Base-by-base conservation (phyloP, 2,888 invertebrate species). In the Trachelus tabidus region DNA sequence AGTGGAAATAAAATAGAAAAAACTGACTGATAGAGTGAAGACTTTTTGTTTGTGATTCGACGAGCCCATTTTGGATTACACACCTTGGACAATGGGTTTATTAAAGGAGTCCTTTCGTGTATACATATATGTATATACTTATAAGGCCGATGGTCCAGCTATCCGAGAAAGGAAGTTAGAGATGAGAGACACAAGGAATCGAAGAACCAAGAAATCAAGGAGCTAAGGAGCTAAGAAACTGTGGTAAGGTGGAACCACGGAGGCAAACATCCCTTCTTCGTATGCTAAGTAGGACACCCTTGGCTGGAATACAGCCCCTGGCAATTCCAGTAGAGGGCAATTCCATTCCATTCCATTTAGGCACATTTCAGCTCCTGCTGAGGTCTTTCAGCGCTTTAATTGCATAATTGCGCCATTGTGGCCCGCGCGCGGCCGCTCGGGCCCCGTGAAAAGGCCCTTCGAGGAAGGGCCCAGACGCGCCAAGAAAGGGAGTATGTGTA, bases 401-500 rank as follows among this genome's bases (percentile, higher is more conserved):
- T 89, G 88, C 88, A 88, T 89, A 89, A 89, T 89, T 89, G 88
- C 86, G 84, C 87, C 82, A 88, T 89, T 89, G 89, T 89, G 71
- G 12, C 31, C 71, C 71, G 31, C 31, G 83, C 77, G 23, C 56
- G 56, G 56, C 23, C 56, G 56, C 56, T 9, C 82, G 76, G 75
- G 73, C 69, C 69, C 73, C 76, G 81, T 81, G 83, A 85, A 85
- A 82, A 81, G 79, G 78, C 79, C 76, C 77, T 68, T 76, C 80
- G 80, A 76, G 75, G n/a, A n/a, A 33, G 74, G 33, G 68, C 31
- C 33, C 30, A 34, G 11, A 30, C n/a, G 73, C 37, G 68, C 34
- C 23, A 35, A 68, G 31, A 35, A 34, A 33, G 73, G 31, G 71
- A 68, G 12, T 30, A 56, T 56, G 56, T 56, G 15, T 71, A 71